These are phyloP conservation scores for Heliocidaris tuberculata DNA, from an alignment of 35 echinoderm and acorn worm genomes.

Conservation along the genomic window DNA sequence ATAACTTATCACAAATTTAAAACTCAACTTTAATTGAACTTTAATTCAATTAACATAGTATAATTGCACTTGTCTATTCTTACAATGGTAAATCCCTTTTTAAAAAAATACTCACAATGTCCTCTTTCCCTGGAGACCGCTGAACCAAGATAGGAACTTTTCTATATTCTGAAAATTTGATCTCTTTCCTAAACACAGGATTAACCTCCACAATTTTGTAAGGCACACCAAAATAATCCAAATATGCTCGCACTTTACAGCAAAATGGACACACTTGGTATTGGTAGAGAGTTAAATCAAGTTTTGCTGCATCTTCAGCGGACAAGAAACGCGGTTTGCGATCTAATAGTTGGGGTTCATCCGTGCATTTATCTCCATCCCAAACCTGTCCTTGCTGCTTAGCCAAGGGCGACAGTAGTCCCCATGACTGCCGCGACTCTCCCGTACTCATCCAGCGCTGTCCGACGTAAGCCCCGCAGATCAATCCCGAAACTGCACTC, in stretches of 20 bases:
- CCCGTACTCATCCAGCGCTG: neutral
- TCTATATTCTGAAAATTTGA: conserved; percentile 91
- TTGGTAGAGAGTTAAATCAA: conserved; percentile 92
- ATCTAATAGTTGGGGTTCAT: conserved; percentile 11
- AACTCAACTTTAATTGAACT: too few species aligned
- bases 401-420: neutral
- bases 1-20: too few species aligned
- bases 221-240: conserved; percentile 88
- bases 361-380: conserved; percentile 14
- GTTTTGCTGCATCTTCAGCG: conserved; percentile 58
- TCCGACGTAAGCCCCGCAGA: conserved; percentile 10
- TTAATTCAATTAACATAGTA: too few species aligned
- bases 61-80: too few species aligned
- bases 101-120: conserved; percentile 49
- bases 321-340: conserved; percentile 51
- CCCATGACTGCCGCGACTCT: conserved; percentile 15
- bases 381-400: neutral
- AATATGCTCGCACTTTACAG: conserved; percentile 90
- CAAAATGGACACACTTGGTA: conserved; percentile 98
- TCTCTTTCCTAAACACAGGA: conserved; percentile 77
- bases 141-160: conserved; percentile 92
- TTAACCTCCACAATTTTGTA: conserved; percentile 92
- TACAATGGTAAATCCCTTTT: too few species aligned
- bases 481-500: conserved; percentile 23
- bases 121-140: conserved; percentile 48